Conservation (phyloP, 1,140 invertebrate species). For the Lineus longissimus region DNA sequence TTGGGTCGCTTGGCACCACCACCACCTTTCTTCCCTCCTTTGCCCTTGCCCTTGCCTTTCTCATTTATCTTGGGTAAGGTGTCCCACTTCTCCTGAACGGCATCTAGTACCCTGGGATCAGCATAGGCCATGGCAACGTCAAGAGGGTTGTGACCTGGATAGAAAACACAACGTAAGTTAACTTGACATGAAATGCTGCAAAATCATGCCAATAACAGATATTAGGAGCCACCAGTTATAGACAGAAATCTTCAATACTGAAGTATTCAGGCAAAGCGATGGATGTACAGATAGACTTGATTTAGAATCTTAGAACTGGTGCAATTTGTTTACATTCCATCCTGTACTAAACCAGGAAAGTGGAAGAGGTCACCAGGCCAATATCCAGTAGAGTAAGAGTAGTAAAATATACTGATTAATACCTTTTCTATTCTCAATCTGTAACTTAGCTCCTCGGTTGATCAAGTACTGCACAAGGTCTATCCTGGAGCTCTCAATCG, state of each 20-base stretch:
- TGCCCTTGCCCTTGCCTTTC: constrained; percentile 34
- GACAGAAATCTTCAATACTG: too few relatives aligned
- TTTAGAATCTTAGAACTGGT: too few relatives aligned
- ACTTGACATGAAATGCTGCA: neutral
- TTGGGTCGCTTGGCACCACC: constrained; percentile 28
- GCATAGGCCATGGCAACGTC: constrained; percentile 48
- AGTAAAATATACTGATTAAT: too few relatives aligned
- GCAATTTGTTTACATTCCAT: too few relatives aligned
- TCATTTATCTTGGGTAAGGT: constrained; percentile 33
- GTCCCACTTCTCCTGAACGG: constrained; percentile 49
- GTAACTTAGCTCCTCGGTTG: constrained; percentile 46
- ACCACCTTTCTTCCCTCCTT: constrained; percentile 27
- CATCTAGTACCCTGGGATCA: constrained; percentile 43
- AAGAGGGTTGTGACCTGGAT: constrained; percentile 44
- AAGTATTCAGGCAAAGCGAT: too few relatives aligned
- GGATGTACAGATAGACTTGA: too few relatives aligned
- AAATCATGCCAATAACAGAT: neutral
- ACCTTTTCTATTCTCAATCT: constrained; percentile 53
- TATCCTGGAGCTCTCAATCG: constrained; percentile 51
- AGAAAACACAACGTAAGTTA: neutral
- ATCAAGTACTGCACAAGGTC: constrained; percentile 50
- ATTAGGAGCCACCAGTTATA: too few relatives aligned
- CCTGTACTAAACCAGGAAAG: too few relatives aligned
- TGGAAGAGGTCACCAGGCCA: too few relatives aligned
- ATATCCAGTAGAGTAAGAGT: too few relatives aligned